These are phyloP conservation scores for Varanus salvator DNA, from an alignment of 2,113 vertebrate genomes.

Conservation along the genomic window DNA sequence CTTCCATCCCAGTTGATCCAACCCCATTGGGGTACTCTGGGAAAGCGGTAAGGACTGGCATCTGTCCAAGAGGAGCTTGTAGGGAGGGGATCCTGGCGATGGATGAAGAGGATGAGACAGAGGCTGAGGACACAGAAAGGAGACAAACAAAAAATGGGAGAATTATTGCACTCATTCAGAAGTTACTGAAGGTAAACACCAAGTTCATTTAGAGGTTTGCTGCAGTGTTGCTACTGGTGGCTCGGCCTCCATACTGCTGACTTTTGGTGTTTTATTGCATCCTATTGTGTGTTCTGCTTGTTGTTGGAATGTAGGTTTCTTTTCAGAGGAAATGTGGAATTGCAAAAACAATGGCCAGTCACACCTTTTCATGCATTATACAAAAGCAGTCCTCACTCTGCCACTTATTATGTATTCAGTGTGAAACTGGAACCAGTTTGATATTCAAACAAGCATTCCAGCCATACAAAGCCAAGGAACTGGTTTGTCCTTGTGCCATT, in stretches of 20 bases:
- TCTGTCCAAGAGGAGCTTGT: slow-evolving; percentile 85
- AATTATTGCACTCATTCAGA: not conserved
- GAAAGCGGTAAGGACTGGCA: slow-evolving; percentile 85
- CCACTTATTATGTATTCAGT: not conserved
- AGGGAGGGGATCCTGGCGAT: slow-evolving; percentile 79
- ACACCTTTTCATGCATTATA: not conserved
- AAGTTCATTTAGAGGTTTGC: too few relatives aligned
- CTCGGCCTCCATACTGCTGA: too few relatives aligned
- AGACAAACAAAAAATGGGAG: not conserved
- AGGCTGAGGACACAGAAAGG: slow-evolving; percentile 71
- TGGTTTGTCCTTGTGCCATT: not conserved
- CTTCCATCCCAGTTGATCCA: slow-evolving; percentile 78
- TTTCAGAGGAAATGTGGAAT: too few relatives aligned
- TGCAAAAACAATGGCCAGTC: too few relatives aligned
- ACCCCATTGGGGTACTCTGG: slow-evolving; percentile 80
- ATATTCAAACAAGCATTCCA: not conserved
- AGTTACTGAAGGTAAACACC: too few relatives aligned
- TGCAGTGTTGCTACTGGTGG: too few relatives aligned
- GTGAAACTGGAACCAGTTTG: not conserved
- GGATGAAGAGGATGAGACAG: slow-evolving; percentile 78
- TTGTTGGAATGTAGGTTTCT: too few relatives aligned
- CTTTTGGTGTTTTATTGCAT: too few relatives aligned
- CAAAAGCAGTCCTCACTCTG: not conserved
- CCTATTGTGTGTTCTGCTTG: too few relatives aligned
- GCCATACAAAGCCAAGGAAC: too few relatives aligned